Base-by-base conservation (phyloP, 1,140 invertebrate genomes). In the Ceratina calcarata region DNA sequence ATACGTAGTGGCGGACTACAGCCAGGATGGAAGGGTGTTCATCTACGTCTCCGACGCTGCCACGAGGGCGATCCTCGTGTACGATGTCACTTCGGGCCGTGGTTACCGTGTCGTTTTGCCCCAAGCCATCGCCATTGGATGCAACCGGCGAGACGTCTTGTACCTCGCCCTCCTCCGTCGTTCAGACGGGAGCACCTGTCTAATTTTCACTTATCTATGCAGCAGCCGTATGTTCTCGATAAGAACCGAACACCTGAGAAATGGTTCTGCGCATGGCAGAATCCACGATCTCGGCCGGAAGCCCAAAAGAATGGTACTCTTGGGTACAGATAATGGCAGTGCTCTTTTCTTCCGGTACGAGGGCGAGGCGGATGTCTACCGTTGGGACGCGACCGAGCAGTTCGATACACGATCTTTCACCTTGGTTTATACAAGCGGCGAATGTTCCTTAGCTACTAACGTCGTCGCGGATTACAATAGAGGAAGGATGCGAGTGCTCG, bases 21-120 rank as follows among this genome's bases (percentile, higher is more conserved):
- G 89, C 18, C 81, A 87, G 0, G 93, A 95, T 75, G 94, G 93
- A 2, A 89, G 92, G 0, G 90, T 91, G 12, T 95, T 94, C 77
- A 89, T 95, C 15, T 95, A 95, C 83, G 92, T 96, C 1, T 94
- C 94, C 27, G 95, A 96, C 90, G 95, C 95, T 2, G 94, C 94
- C 1, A 93, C 93, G 16, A 89, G 94, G 20, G 94, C 95, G 0
- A 94, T 96, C 32, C 89, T 96, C 13, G 95, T 95, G 0, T 95
- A 94, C 78, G 95, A 96, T 82, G 93, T 95, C 1, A 92, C 92
- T 24, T 93, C 92, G 3, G 92, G 92, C 83, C 93, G 91, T 16
- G 95, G 95, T 8, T 95, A 94, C 75, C 91, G 94, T 49, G 93
- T 95, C 0, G 91, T 95, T 2, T 84, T 95, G 6, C 95, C 95